These are phyloP conservation scores for Cephalophus harveyi DNA, from an alignment of 2,113 vertebrate species.

Conservation along the genomic window DNA sequence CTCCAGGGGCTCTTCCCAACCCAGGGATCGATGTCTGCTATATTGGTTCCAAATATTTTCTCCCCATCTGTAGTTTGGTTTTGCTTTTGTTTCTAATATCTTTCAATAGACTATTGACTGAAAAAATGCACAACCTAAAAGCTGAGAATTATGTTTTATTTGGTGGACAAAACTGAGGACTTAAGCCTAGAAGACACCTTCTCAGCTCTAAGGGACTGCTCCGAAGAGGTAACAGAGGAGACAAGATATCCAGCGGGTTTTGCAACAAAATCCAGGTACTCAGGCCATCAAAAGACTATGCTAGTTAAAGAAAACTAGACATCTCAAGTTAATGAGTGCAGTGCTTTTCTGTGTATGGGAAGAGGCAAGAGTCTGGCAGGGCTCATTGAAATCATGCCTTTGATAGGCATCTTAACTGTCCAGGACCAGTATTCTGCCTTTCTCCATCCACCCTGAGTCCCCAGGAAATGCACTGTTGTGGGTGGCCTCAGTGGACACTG, in stretches of 20 bases:
- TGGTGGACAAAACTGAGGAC: neutral
- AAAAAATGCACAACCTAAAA: neutral
- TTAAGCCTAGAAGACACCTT: neutral
- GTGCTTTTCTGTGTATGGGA: neutral
- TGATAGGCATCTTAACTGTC: neutral
- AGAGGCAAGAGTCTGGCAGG: neutral
- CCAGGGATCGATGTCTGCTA: neutral
- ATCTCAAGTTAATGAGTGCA: neutral
- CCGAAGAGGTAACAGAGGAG: neutral
- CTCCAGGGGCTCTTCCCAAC: neutral
- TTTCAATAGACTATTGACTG: neutral
- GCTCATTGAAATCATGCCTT: neutral
- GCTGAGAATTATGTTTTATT: neutral
- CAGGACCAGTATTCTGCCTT: neutral
- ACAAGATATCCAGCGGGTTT: neutral
- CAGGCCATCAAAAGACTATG: neutral
- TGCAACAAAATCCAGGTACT: neutral
- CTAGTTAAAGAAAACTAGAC: neutral
- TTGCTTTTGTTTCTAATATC: constrained; percentile 4
- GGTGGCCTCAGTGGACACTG: neutral
- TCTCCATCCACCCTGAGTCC: neutral
- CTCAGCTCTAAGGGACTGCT: neutral
- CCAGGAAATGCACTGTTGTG: neutral
- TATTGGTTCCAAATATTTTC: constrained; percentile 16
- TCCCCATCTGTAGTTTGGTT: neutral